Conservation (phyloP, 2,888 invertebrate genomes). For the Erebia epiphron region DNA sequence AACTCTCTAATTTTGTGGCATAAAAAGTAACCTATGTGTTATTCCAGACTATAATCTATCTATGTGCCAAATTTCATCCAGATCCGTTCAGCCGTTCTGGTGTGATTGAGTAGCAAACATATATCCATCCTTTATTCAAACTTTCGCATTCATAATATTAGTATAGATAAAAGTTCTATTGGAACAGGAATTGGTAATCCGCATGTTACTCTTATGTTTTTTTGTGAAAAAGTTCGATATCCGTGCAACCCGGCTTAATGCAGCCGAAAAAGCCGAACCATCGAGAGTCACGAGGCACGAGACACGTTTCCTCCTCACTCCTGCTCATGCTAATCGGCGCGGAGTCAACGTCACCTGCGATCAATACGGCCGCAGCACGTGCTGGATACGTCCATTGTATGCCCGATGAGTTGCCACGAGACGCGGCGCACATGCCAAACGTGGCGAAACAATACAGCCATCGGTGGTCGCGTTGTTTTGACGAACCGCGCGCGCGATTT, state of each 20-base stretch:
- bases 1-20: too few relatives aligned
- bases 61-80: too few relatives aligned
- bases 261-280: background rate
- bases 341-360: constrained; percentile 68
- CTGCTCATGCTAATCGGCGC: constrained; percentile 70
- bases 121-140: too few relatives aligned
- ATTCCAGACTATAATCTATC: too few relatives aligned
- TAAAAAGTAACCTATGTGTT: too few relatives aligned
- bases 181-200: too few relatives aligned
- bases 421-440: constrained; percentile 76
- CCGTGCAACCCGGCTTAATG: background rate
- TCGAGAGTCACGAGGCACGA: constrained; percentile 66
- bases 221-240: too few relatives aligned
- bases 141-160: too few relatives aligned
- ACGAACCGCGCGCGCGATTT: constrained; percentile 51
- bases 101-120: too few relatives aligned
- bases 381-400: constrained; percentile 75
- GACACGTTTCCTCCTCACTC: constrained; percentile 46
- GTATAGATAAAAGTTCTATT: too few relatives aligned
- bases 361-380: constrained; percentile 77
- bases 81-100: too few relatives aligned
- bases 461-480: constrained; percentile 63
- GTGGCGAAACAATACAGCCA: constrained; percentile 70
- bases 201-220: too few relatives aligned
- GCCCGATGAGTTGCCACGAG: constrained; percentile 63